A percentile compares a stretch with the other conserved stretches of the same genome.
These are phyloP conservation scores for Paratilapia polleni DNA, from an alignment of 2,113 vertebrate genomes.

Conservation along the genomic window DNA sequence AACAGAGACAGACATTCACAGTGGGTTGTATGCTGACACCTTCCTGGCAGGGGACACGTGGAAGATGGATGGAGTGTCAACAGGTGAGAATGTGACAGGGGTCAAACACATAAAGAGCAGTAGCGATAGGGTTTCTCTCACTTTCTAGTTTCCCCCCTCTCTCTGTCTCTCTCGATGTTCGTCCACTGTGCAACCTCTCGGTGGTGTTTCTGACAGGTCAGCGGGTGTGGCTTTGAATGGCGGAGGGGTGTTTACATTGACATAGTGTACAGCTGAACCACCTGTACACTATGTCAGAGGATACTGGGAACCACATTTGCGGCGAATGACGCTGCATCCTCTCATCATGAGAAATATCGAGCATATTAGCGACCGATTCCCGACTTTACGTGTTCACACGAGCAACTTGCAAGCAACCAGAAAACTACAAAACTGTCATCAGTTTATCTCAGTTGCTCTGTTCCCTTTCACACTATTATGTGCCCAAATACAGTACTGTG, in stretches of 20 bases:
- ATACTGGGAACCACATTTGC: too few species aligned
- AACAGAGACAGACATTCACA: constrained; percentile 14
- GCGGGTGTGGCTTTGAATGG: not conserved
- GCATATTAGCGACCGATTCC: not conserved
- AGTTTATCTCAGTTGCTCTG: accelerated
- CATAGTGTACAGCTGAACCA: too few species aligned
- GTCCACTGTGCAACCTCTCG: not conserved
- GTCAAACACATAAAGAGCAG: constrained; percentile 40
- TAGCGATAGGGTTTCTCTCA: constrained; percentile 57
- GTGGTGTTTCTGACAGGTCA: not conserved
- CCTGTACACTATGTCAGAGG: too few species aligned
- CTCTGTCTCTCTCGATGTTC: not conserved
- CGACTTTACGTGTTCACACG: not conserved
- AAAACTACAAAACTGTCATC: not conserved
- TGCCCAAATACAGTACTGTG: not conserved
- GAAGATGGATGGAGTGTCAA: constrained; percentile 60
- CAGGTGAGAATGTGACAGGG: constrained; percentile 75
- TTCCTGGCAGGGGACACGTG: constrained; percentile 15
- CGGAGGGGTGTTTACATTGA: too few species aligned
- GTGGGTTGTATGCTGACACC: constrained; percentile 45
- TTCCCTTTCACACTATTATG: not conserved
- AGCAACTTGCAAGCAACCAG: not conserved
- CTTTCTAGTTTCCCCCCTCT: constrained; percentile 26
- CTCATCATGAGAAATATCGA: too few species aligned
- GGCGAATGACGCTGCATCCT: too few species aligned